Base-by-base conservation (phyloP, 2,888 invertebrate genomes). In the Drosophila macrothrix region DNA sequence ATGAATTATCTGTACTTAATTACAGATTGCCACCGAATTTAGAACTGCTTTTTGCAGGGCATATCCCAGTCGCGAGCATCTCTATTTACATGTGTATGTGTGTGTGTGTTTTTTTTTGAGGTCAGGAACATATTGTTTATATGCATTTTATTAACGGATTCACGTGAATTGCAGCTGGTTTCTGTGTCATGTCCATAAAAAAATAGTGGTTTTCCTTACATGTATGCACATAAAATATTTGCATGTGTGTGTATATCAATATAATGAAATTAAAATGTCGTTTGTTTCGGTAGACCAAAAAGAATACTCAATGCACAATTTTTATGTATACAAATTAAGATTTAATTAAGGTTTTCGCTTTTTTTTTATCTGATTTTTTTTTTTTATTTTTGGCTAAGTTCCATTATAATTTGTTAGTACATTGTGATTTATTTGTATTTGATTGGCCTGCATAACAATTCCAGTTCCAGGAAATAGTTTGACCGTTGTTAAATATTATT, bases 261-360 rank as follows among this genome's bases (percentile, higher is more conserved):
- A 56, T 62, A 66, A 73, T 73, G 41, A 61, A 73, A 73, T 74
- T 67, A 55, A 73, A 73, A 37, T 73, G 53, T 55, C 53, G 35
- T 54, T 53, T 50, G 41, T 55, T 50, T 70, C 29, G 53, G 61
- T 50, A 76, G 22, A 59, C 37, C 73, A 67, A 56, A 55, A 58
- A 60, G 41, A 70, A 49, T 53, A 50, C 43, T 56, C 29, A 59
- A 67, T 53, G 53, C 60, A 56, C 29, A 59, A 73, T 69, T 72
- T 49, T 59, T 59, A 56, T 75, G 56, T 43, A 59, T 58, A 19
- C 31, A 56, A 78, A 73, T 78, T 73, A 52, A 46, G 69, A 64
- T 79, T 79, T 68, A 68, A 72, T 79, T 72, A 68, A 69, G 61
- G 67, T 50, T 35, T 62, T 69, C 55, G 52, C 67, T 35, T 55